These are phyloP conservation scores for Mythimna impura DNA, from an alignment of 2,888 invertebrate genomes.

Conservation along the genomic window DNA sequence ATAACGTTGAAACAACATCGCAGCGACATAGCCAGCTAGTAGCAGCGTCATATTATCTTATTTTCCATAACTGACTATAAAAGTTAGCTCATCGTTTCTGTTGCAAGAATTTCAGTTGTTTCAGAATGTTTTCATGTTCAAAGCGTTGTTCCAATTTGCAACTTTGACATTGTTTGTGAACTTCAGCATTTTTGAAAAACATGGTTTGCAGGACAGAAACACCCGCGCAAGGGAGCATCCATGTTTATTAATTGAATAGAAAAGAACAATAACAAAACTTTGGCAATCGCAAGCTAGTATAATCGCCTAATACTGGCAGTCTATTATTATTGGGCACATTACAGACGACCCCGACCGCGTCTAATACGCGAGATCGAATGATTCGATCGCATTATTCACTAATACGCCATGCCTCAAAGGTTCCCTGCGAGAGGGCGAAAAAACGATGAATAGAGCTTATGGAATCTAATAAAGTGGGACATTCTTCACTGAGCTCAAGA, in stretches of 20 bases:
- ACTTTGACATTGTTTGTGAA: not conserved
- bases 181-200: not conserved
- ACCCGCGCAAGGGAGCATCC: no score
- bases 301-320: slow-evolving; percentile 83
- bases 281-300: slow-evolving; percentile 71
- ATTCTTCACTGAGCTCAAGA: slow-evolving; percentile 80
- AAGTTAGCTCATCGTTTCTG: not conserved
- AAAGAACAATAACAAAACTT: slow-evolving; percentile 64
- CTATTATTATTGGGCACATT: slow-evolving; percentile 86
- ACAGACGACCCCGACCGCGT: slow-evolving; percentile 75
- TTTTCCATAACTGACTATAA: not conserved
- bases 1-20: not conserved
- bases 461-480: slow-evolving; percentile 89
- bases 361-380: slow-evolving; percentile 86
- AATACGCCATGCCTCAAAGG: slow-evolving; percentile 86
- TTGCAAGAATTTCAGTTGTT: slow-evolving; percentile 7
- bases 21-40: not conserved
- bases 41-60: not conserved
- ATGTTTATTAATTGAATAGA: not conserved
- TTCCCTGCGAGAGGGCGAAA: slow-evolving; percentile 82
- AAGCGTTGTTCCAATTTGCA: slow-evolving; percentile 15
- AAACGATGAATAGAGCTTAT: slow-evolving; percentile 88
- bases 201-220: not conserved
- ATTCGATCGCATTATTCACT: slow-evolving; percentile 88
- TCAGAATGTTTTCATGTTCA: slow-evolving; percentile 20